Base-by-base conservation (phyloP, 2,888 invertebrate genomes). In the Nineta flava region DNA sequence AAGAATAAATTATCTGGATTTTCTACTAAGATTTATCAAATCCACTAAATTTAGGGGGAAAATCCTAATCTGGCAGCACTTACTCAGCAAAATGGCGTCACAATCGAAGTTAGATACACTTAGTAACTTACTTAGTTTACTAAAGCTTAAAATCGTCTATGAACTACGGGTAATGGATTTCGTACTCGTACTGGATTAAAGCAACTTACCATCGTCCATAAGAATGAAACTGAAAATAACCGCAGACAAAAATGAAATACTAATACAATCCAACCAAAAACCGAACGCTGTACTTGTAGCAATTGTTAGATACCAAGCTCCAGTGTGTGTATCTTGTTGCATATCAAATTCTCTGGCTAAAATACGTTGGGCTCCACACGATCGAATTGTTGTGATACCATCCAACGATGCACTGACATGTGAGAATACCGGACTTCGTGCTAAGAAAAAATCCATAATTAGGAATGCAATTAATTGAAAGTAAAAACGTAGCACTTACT, bases 391-490 rank as follows among this genome's bases (percentile, higher is more conserved):
- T 35, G 85, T 79, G 31, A 95, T 74, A 1, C 95, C 95, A 53
- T 83, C 77, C 7, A 95, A 69, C 0, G 90, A 82, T 1, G 91
- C 83, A n/a, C 85, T 83, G 55, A 94, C 77, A 62, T 94, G 91
- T 0, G 91, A 87, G 64, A 92, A 93, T 0, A 95, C 86, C 0
- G 95, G 94, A 66, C 92, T 91, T 53, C 87, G 76, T 51, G 83
- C 87, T 71, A 72, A 62, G 62, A 61, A 48, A 44, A 32, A n/a
- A 46, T 12, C 10, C 32, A 10, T 32, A 32, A 32, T 32, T 9
- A 32, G 10, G 10, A 32, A 32, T 32, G 32, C 32, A 32, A 32
- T 9, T 32, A 9, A 32, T 32, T 32, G 9, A 32, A 38, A 6
- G n/a, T 38, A 3, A 13, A 38, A 13, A 44, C 46, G 4, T 15